phyloP scores from a whole-genome alignment of 2,888 invertebrate genomes.

The Lumbricus terrestris region DNA sequence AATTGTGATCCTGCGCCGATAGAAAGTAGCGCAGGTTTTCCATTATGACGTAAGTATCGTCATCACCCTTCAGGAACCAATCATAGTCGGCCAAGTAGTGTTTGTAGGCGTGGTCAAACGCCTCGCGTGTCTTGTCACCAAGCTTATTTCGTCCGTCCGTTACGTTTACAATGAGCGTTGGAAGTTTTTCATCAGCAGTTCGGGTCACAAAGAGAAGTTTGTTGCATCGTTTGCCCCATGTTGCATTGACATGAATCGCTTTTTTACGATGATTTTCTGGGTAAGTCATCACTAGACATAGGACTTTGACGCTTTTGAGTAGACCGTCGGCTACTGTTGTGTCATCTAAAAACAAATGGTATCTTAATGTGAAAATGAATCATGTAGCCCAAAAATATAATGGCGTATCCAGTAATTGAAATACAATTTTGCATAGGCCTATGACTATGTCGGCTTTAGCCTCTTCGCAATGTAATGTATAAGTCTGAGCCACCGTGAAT shows the following conservation, averaged over 20 bases:
- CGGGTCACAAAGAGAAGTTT: slow-evolving; percentile 57
- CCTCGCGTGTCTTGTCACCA: background rate
- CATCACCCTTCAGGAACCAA: slow-evolving; percentile 71
- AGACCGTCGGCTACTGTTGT: slow-evolving; percentile 60
- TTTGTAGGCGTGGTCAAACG: slow-evolving; percentile 5
- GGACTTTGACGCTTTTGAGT: slow-evolving; percentile 74
- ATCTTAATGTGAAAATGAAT: too few relatives aligned
- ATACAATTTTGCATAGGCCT: too few relatives aligned
- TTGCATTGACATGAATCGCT: slow-evolving; percentile 80
- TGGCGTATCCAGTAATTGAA: too few relatives aligned
- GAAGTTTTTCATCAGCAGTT: background rate
- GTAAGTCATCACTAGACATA: slow-evolving; percentile 95
- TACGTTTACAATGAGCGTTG: background rate
- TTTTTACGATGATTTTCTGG: slow-evolving; percentile 83
- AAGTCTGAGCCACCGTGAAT: too few relatives aligned
- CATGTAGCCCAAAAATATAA: too few relatives aligned
- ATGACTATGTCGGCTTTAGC: too few relatives aligned
- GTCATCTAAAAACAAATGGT: background rate
- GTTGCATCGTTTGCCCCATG: slow-evolving; percentile 78
- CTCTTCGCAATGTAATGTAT: too few relatives aligned
- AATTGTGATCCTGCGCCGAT: slow-evolving; percentile 71
- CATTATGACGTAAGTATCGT: slow-evolving; percentile 93
- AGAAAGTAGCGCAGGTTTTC: slow-evolving; percentile 91
- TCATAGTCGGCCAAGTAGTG: background rate
- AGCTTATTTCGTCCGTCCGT: background rate